A percentile compares a stretch with the other conserved stretches of the same genome.
Conservation (phyloP, 2,113 vertebrate genomes). For the Acrocephalus arundinaceus region DNA sequence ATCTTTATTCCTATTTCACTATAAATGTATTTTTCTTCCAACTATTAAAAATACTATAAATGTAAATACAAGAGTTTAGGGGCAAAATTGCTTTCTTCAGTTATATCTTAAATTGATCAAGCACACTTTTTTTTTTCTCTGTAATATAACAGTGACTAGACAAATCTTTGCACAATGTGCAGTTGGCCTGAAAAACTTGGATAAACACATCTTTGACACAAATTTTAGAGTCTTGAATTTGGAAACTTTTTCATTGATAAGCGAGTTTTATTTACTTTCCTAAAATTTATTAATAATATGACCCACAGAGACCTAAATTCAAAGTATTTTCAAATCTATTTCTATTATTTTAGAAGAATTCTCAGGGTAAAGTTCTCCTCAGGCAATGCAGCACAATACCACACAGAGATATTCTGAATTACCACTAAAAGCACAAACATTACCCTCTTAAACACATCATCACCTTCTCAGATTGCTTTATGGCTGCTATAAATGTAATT, state of each 20-base stretch:
- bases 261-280: neutral
- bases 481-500: neutral
- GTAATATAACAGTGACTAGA: neutral
- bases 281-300: neutral
- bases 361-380: neutral
- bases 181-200: neutral
- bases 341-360: neutral
- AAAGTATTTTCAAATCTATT: neutral
- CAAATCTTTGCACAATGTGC: neutral
- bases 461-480: neutral
- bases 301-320: neutral
- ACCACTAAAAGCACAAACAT: neutral
- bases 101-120: neutral
- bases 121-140: neutral
- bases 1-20: neutral
- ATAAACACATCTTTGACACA: neutral
- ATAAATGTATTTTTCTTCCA: neutral
- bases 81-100: neutral
- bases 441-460: neutral
- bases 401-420: neutral
- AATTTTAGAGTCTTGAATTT: neutral
- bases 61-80: neutral
- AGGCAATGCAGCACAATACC: neutral
- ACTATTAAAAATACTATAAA: neutral
- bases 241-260: neutral